Evolutionary conservation across 2,113 vertebrate genomes (phyloP), one percentile per base, ranked within the genome.

Genomic region (Sylvietta virens): DNA sequence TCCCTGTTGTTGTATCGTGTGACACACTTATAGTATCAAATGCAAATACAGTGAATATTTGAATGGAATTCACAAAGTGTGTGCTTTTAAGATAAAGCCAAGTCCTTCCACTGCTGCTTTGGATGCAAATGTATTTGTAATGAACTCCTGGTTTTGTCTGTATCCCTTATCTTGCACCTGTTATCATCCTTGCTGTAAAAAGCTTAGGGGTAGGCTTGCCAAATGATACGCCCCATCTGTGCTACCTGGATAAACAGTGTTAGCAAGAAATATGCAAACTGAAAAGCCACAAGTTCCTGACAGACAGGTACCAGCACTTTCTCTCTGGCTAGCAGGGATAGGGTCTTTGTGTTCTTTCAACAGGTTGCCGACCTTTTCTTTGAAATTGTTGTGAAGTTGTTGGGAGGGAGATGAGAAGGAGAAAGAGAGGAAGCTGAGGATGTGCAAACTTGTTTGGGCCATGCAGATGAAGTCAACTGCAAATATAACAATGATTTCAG

Each of bases 81-180:
- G 28, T 64, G 65, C 82, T 95, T 94, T 91, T 81, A 77, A 92
- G 83, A 94, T 94, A 96, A 62, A 93, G 71, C 94, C 91, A 87
- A 92, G 90, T 93, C 62, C 77, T 94, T 2, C 83, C 89, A 78
- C 71, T 95, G 60, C 85, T 92, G 71, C 76, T 92, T 74, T 94
- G 76, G 67, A 94, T 94, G 94, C 92, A 96, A 94, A 96, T 93
- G 28, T 78, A 62, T 91, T 94, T 94, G 62, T 86, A 95, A 95
- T 88, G 73, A 95, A 76, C 45, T 78, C 84, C 66, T 71, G 88
- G 20, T 77, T 82, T 94, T 81, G 47, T 95, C 50, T 23, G 26
- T 53, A 28, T 61, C 30, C 62, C 87, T 97, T 95, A 97, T 97
- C 95, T 95, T 92, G 94, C 94, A 97, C 94, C 96, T 97, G 95